Evolutionary conservation across 2,888 invertebrate genomes (phyloP).

Genomic region (Nebria salina): DNA sequence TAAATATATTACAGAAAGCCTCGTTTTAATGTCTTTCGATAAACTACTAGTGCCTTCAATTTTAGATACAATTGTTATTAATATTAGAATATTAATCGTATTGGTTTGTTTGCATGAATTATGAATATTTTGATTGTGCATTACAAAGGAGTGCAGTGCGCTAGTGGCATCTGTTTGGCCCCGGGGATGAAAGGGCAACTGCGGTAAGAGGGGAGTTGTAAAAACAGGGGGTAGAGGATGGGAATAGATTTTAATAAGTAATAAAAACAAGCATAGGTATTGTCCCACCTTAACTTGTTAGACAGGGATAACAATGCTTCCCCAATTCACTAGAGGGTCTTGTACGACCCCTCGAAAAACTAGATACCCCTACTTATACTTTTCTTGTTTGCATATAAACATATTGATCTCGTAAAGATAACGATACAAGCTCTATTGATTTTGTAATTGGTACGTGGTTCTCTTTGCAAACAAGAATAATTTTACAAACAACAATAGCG

Average conservation of each 20-base stretch:
- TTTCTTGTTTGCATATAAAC: constrained; percentile 2
- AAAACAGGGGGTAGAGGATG: constrained; percentile 46
- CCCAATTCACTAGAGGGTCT: constrained; percentile 15
- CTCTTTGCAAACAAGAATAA: neutral
- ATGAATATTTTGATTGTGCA: too few species aligned
- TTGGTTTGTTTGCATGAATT: too few species aligned
- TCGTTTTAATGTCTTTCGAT: too few species aligned
- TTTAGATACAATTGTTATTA: too few species aligned
- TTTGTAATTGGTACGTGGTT: neutral
- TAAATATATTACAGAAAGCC: too few species aligned
- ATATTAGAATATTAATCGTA: too few species aligned
- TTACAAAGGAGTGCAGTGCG: neutral
- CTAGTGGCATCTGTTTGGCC: constrained; percentile 35
- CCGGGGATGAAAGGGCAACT: constrained; percentile 23
- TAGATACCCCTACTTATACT: neutral
- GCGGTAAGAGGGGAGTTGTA: constrained; percentile 13
- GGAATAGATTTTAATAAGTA: constrained; percentile 52
- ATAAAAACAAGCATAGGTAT: constrained; percentile 50
- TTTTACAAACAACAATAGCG: constrained; percentile 2
- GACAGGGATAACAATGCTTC: constrained; percentile 17
- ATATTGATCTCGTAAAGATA: neutral
- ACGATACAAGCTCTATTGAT: neutral
- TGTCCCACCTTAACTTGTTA: constrained; percentile 34
- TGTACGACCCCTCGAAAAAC: neutral
- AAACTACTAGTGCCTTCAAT: too few species aligned